Conservation (phyloP, 2,888 invertebrate species). For the Macrosiphum euphorbiae region DNA sequence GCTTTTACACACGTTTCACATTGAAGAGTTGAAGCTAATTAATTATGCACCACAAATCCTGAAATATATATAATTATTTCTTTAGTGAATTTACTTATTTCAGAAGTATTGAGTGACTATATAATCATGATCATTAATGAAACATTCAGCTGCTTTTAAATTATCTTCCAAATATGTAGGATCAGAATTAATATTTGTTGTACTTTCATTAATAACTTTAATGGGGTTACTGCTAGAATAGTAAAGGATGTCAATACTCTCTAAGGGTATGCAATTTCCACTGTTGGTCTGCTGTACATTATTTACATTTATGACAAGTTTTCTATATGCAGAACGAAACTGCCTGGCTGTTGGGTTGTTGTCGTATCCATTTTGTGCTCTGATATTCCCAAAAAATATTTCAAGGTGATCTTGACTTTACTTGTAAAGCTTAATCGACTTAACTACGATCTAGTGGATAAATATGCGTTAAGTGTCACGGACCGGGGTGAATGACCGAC, state of each 20-base stretch:
- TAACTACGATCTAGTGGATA: too few species aligned
- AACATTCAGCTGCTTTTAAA: not conserved
- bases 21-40: not conserved
- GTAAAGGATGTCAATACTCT: constrained; percentile 41
- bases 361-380: not conserved
- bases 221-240: constrained; percentile 21
- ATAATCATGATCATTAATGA: not conserved
- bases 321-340: not conserved
- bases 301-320: not conserved
- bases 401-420: constrained; percentile 9
- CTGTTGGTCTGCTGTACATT: not conserved
- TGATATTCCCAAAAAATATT: not conserved
- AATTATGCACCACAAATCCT: not conserved
- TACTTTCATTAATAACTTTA: constrained; percentile 19
- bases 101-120: too few species aligned
- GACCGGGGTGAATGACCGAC: too few species aligned
- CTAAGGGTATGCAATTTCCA: constrained; percentile 27
- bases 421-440: not conserved
- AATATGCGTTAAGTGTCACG: too few species aligned
- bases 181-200: constrained; percentile 9
- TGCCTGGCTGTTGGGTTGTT: not conserved
- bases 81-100: not conserved
- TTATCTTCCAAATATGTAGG: not conserved
- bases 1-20: not conserved
- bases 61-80: not conserved